Evolutionary conservation across 2,888 invertebrate genomes (phyloP).

Genomic region (Caenorhabditis angaria): DNA sequence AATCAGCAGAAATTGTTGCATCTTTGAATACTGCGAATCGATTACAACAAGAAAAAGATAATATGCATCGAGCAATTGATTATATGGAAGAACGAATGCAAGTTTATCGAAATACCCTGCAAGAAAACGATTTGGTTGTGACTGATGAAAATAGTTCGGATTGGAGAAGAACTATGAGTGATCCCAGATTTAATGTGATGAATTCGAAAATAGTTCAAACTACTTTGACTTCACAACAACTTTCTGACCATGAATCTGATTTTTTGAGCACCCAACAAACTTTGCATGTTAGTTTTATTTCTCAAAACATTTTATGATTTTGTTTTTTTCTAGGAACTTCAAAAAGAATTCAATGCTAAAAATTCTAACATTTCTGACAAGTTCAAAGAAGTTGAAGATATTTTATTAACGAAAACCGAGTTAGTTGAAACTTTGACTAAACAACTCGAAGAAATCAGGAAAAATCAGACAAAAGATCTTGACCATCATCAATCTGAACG

Average conservation of each 20-base stretch:
- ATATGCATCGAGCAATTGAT: slow-evolving; percentile 58
- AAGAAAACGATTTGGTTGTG: slow-evolving; percentile 66
- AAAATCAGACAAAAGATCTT: slow-evolving; percentile 40
- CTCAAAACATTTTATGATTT: slow-evolving; percentile 2
- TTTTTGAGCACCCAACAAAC: slow-evolving; percentile 55
- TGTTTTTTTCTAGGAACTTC: slow-evolving; percentile 48
- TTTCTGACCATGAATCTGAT: slow-evolving; percentile 58
- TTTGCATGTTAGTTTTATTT: slow-evolving; percentile 38
- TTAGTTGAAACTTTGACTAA: slow-evolving; percentile 58
- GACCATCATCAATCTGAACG: slow-evolving; percentile 48
- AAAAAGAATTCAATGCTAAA: slow-evolving; percentile 64
- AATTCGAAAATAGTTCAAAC: slow-evolving; percentile 62
- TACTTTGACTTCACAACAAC: slow-evolving; percentile 58
- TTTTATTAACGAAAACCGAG: slow-evolving; percentile 64
- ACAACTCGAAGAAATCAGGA: slow-evolving; percentile 50
- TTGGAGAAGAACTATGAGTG: slow-evolving; percentile 63
- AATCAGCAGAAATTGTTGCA: slow-evolving; percentile 61
- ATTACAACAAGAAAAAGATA: slow-evolving; percentile 57
- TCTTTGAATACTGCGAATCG: slow-evolving; percentile 41
- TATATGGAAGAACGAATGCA: slow-evolving; percentile 68
- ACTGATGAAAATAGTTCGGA: slow-evolving; percentile 56
- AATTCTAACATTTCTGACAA: slow-evolving; percentile 56
- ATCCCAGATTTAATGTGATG: slow-evolving; percentile 60
- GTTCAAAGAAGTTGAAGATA: slow-evolving; percentile 68
- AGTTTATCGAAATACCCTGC: slow-evolving; percentile 65